These are phyloP conservation scores for Vanessa cardui DNA, from an alignment of 2,888 invertebrate species.

Conservation along the genomic window DNA sequence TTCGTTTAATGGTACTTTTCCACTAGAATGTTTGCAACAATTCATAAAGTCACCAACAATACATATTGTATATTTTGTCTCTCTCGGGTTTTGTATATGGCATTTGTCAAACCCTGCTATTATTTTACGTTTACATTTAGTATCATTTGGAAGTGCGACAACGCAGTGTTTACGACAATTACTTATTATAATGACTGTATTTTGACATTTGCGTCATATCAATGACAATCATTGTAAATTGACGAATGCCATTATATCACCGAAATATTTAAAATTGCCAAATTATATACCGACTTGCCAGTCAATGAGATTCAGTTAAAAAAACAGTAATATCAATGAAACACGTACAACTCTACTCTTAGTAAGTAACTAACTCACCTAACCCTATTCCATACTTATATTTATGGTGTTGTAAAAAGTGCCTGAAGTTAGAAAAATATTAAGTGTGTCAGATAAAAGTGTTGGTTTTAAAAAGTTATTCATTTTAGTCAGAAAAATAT, in stretches of 20 bases:
- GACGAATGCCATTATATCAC: not conserved
- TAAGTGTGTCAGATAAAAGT: slow-evolving; percentile 14
- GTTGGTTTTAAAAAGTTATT: slow-evolving; percentile 7
- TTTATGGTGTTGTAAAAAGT: slow-evolving; percentile 23
- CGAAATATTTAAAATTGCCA: not conserved
- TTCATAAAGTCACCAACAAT: too few species aligned
- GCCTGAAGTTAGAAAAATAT: slow-evolving; percentile 17
- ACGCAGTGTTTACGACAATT: too few species aligned
- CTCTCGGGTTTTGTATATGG: too few species aligned
- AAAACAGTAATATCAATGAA: not conserved
- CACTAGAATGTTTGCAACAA: too few species aligned
- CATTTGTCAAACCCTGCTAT: too few species aligned
- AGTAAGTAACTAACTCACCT: not conserved
- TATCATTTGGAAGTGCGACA: too few species aligned
- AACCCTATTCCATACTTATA: slow-evolving; percentile 8
- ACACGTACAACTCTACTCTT: not conserved
- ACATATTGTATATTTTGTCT: too few species aligned
- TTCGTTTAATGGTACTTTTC: too few species aligned
- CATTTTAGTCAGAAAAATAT: slow-evolving; percentile 5
- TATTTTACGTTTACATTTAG: too few species aligned
- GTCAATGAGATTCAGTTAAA: not conserved
- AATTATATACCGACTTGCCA: not conserved
- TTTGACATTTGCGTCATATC: not conserved
- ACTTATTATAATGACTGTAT: not conserved
- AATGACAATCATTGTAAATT: not conserved